Evolutionary conservation across 1,140 invertebrate genomes (phyloP).

Genomic region (Pogonus chalceus): DNA sequence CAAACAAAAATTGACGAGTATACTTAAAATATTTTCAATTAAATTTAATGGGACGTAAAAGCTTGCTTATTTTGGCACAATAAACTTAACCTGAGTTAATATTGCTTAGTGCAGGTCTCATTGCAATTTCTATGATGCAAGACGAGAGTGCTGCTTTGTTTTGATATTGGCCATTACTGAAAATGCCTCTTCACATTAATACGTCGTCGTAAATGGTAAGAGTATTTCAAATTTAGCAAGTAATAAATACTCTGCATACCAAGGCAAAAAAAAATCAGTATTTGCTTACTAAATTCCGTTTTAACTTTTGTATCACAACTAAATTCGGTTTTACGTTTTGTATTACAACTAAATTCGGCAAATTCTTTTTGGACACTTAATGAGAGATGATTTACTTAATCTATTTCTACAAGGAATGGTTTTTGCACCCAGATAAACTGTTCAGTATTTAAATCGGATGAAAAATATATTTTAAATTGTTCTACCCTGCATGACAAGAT

Average conservation of each 20-base stretch:
- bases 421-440: conserved; percentile 3
- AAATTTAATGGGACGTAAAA: neutral
- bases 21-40: neutral
- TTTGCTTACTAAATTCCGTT: conserved; percentile 4
- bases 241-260: neutral
- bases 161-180: neutral
- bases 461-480: conserved; percentile 5
- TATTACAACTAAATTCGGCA: conserved; percentile 3
- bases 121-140: neutral
- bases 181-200: conserved; percentile 2
- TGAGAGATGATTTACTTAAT: neutral
- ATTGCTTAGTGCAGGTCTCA: neutral
- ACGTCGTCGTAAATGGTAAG: neutral
- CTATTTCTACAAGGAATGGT: neutral
- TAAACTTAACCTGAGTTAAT: neutral
- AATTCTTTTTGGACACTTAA: conserved; percentile 1
- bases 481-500: neutral
- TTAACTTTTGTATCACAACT: conserved; percentile 5
- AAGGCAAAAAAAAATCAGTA: neutral
- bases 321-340: conserved; percentile 1
- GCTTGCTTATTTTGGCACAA: neutral
- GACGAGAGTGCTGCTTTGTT: neutral
- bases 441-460: neutral
- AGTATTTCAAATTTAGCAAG: neutral
- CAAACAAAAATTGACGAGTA: too few species aligned